These are phyloP conservation scores for Falco novaeseelandiae DNA, from an alignment of 2,797 vertebrate genomes.

Conservation along the genomic window DNA sequence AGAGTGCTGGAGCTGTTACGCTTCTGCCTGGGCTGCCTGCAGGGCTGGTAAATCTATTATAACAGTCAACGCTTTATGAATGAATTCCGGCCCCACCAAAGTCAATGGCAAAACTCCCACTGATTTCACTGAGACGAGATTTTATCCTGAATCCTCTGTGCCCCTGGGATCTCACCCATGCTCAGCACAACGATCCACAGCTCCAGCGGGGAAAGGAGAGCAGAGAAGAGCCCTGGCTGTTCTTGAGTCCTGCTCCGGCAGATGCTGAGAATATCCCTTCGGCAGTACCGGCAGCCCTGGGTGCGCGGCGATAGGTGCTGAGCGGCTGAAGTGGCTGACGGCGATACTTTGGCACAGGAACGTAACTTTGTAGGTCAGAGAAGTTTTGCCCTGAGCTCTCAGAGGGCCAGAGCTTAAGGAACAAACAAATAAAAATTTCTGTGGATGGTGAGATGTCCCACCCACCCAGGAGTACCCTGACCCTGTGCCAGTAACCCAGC, in stretches of 20 bases:
- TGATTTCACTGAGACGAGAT: neutral
- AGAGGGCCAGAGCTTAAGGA: neutral
- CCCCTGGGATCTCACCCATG: neutral
- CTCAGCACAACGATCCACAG: neutral
- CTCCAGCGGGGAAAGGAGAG: neutral
- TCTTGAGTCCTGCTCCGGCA: neutral
- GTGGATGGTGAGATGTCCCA: neutral
- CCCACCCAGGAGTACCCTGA: neutral
- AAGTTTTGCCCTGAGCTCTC: neutral
- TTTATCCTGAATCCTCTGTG: neutral
- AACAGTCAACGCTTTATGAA: conserved; percentile 27
- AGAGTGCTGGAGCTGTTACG: neutral
- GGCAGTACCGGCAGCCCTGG: neutral
- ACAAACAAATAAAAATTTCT: neutral
- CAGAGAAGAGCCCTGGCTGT: neutral
- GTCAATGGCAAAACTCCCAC: neutral
- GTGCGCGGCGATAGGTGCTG: neutral
- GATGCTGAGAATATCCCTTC: neutral
- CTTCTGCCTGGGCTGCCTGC: conserved; percentile 20
- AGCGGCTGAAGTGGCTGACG: neutral
- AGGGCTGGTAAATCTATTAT: conserved; percentile 10
- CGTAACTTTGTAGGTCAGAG: neutral
- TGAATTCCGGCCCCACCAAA: conserved; percentile 1
- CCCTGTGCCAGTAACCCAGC: neutral
- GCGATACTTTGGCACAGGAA: neutral